A percentile compares a stretch with the other conserved stretches of the same genome.
These are phyloP conservation scores for Liposcelis brunnea DNA, from an alignment of 2,888 invertebrate species.

Conservation along the genomic window DNA sequence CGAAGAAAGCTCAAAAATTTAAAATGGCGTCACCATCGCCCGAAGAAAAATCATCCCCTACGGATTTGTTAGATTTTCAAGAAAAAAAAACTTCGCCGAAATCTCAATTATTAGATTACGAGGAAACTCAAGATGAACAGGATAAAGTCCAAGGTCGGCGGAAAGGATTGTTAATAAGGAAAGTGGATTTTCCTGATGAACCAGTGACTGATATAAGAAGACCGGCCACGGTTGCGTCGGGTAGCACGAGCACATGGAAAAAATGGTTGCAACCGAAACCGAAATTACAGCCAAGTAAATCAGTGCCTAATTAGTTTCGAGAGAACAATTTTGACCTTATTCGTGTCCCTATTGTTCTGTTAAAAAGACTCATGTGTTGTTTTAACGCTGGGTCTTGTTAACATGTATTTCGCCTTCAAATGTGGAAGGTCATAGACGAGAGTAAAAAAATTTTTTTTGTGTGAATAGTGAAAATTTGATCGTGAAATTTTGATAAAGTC, in stretches of 20 bases:
- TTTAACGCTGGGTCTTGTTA: no score
- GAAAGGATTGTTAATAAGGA: not conserved
- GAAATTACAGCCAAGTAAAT: no score
- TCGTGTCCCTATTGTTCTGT: no score
- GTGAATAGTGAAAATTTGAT: no score
- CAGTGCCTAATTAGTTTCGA: no score
- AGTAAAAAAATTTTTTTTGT: no score
- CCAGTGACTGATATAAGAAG: not conserved
- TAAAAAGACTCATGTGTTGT: no score
- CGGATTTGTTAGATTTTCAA: no score
- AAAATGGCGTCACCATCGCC: not conserved
- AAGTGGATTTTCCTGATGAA: constrained; percentile 6
- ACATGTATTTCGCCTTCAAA: no score
- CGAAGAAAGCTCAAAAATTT: not conserved
- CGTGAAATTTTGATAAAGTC: no score
- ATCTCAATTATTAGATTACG: not conserved
- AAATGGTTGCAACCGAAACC: constrained; percentile 4
- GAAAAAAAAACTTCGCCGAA: not conserved
- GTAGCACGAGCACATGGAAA: constrained; percentile 2
- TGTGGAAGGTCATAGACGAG: no score
- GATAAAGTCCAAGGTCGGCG: not conserved
- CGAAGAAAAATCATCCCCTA: constrained; percentile 1
- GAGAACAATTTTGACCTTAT: no score
- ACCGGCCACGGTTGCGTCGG: constrained; percentile 2
- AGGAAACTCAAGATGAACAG: not conserved